Evolutionary conservation across 2,797 vertebrate species (phyloP).

Genomic region (Myripristis jacobus): DNA sequence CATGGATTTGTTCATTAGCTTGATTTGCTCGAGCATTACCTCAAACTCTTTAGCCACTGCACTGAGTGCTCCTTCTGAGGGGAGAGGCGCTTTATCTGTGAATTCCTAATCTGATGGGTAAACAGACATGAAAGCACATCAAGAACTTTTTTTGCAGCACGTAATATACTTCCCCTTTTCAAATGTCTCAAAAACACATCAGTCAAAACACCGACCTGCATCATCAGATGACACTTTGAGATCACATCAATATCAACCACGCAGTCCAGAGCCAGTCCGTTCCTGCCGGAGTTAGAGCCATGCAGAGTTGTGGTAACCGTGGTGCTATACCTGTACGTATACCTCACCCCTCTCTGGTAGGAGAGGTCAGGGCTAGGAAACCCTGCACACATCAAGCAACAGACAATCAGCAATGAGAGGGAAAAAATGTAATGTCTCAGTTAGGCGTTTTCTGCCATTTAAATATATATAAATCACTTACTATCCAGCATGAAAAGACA

Average conservation of each 20-base stretch:
- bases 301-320: conserved; percentile 80
- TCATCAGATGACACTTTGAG: conserved; percentile 84
- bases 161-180: too few relatives aligned
- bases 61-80: conserved; percentile 83
- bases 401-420: not conserved
- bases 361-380: conserved; percentile 49
- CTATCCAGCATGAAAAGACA: not conserved
- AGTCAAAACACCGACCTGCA: conserved; percentile 72
- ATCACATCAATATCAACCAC: conserved; percentile 83
- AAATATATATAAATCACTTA: not conserved
- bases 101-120: conserved; percentile 83
- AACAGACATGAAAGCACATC: conserved; percentile 22
- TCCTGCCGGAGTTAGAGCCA: conserved; percentile 73
- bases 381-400: conserved; percentile 46
- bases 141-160: not conserved
- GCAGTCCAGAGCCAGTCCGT: conserved; percentile 85
- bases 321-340: conserved; percentile 86
- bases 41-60: conserved; percentile 81
- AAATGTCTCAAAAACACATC: not conserved
- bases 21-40: conserved; percentile 74
- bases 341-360: conserved; percentile 77
- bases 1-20: conserved; percentile 1
- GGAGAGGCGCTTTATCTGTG: conserved; percentile 83
- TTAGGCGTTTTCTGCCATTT: not conserved
- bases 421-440: not conserved